Evolutionary conservation across 2,888 invertebrate genomes (phyloP), one percentile per base, ranked within the genome.

Genomic region (Mesoligia furuncula): DNA sequence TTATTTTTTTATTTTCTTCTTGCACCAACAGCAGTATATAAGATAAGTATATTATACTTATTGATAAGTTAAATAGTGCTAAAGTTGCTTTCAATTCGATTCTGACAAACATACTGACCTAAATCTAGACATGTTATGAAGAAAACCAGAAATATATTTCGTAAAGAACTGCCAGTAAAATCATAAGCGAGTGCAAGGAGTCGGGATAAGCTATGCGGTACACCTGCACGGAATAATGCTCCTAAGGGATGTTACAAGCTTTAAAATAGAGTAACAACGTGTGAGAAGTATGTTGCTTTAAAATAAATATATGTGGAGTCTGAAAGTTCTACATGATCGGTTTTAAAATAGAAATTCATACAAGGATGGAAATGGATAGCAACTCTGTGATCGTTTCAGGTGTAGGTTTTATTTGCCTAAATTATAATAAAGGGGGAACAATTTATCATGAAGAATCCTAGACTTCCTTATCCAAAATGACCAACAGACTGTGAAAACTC

Each of bases 191-290:
- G 59, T 72, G 45, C 64, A 17, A 59, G 59, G 42, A 68, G 64
- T n/a, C 27, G 8, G 15, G 45, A 45, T 75, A 80, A 70, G 31
- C 59, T 54, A 42, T 67, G 62, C 7, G 39, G 20, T 54, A 64
- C 36, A 81, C 68, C 59, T 76, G 68, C 36, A 54, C 5, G 9
- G 59, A 81, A 69, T 81, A 68, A 59, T n/a, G 42, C 45, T 61
- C 54, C 8, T 17, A 15, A 3, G 36, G 0, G 24, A 57, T 51
- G 45, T 57, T 59, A 17, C 57, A 27, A 51, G 45, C 51, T 75
- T 42, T 80, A 61, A 71, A 80, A 75, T 57, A 70, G 24, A 62
- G 61, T 31, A 71, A 70, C 45, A 42, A 42, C 13, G n/a, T 67
- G 61, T 57, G 54, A 66, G 66, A 61, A 27, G 57, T 24, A 42